Evolutionary conservation across 37 sponge, comb jelly and placozoan genomes (phyloP).

Genomic region (Halichondria panicea): DNA sequence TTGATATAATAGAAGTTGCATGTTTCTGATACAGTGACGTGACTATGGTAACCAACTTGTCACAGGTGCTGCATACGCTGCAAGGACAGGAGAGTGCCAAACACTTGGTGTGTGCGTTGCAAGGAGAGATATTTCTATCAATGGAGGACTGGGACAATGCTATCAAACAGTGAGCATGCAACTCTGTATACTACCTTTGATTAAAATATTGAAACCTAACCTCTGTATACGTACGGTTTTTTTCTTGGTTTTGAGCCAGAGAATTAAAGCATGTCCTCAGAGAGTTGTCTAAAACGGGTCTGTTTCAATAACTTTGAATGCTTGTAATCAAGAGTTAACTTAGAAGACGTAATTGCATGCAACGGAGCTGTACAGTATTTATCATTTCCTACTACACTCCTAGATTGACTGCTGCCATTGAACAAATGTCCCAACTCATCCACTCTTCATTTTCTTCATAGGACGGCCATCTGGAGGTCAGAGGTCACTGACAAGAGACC

Average conservation of each 20-base stretch:
- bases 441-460: constrained; percentile 22
- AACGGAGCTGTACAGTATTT: too few relatives aligned
- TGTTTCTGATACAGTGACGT: neutral
- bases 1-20: neutral
- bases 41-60: neutral
- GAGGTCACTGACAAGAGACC: constrained; percentile 3
- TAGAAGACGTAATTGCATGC: constrained; percentile 1
- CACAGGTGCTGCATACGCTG: constrained; percentile 10
- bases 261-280: too few relatives aligned
- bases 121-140: constrained; percentile 20
- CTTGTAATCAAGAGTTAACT: neutral
- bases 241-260: too few relatives aligned
- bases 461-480: constrained; percentile 37
- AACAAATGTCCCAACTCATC: neutral
- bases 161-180: constrained; percentile 1
- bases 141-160: constrained; percentile 22
- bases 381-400: too few relatives aligned
- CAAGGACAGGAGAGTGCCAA: neutral
- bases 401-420: constrained; percentile 9
- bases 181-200: too few relatives aligned
- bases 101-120: neutral
- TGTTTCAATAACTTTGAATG: neutral
- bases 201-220: too few relatives aligned
- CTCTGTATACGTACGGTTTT: too few relatives aligned
- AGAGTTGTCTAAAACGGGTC: too few relatives aligned